Evolutionary conservation across 1,140 invertebrate genomes (phyloP).

Genomic region (Drosophila obscura): DNA sequence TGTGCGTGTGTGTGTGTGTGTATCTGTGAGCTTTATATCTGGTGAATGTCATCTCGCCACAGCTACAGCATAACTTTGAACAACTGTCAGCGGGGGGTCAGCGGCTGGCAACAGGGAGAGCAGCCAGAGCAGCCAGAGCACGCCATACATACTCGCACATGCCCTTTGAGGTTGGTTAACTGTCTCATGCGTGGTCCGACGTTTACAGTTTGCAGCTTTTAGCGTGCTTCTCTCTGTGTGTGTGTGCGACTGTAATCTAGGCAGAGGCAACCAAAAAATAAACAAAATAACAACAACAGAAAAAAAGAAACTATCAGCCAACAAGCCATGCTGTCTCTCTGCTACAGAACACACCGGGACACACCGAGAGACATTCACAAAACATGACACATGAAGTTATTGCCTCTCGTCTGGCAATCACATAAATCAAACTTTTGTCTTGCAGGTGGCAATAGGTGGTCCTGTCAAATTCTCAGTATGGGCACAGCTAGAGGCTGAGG

Average conservation of each 20-base stretch:
- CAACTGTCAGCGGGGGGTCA: conserved; percentile 47
- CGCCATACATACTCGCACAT: conserved; percentile 10
- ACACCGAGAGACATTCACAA: conserved; percentile 36
- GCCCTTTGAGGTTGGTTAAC: conserved; percentile 73
- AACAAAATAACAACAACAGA: conserved; percentile 13
- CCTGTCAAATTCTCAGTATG: too few species aligned
- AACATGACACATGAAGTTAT: conserved; percentile 55
- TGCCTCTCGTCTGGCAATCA: conserved; percentile 33
- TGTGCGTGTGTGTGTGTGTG: conserved; percentile 19
- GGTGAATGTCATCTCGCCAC: conserved; percentile 73
- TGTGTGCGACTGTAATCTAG: conserved; percentile 43
- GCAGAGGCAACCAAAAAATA: conserved; percentile 34
- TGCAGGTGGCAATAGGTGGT: conserved; percentile 33
- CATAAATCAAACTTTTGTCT: conserved; percentile 62
- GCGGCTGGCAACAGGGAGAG: conserved; percentile 1
- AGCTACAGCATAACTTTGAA: conserved; percentile 65
- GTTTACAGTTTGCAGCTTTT: conserved; percentile 56
- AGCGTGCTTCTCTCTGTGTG: conserved; percentile 30
- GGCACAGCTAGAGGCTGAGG: not conserved
- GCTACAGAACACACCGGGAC: not conserved
- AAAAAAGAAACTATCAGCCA: conserved; percentile 13
- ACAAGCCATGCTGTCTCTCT: not conserved
- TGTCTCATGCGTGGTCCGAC: conserved; percentile 59
- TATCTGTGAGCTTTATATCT: conserved; percentile 74
- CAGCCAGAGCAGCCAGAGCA: too few species aligned